A percentile compares a stretch with the other conserved stretches of the same genome.
Conservation (phyloP, 1,140 invertebrate genomes). For the Stratiolaelaps scimitus region DNA sequence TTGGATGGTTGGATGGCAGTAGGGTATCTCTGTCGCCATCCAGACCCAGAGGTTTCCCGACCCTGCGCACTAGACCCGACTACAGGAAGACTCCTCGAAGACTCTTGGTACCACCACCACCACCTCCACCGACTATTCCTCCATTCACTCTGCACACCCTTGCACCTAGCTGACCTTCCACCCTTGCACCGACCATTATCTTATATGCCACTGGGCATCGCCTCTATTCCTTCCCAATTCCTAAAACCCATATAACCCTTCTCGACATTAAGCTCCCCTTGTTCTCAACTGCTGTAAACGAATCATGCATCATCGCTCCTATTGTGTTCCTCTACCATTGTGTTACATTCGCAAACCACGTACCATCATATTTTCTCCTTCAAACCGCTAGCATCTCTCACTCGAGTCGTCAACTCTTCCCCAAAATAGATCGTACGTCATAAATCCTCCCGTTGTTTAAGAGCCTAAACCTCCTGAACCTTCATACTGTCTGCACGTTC, state of each 20-base stretch:
- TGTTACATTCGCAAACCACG: too few species aligned
- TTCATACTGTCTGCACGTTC: too few species aligned
- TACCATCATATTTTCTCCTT: too few species aligned
- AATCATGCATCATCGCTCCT: not conserved
- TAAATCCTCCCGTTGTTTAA: not conserved
- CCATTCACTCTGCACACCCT: not conserved
- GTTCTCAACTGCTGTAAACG: not conserved
- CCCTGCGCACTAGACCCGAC: too few species aligned
- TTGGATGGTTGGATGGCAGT: too few species aligned
- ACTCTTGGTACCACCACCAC: slow-evolving; percentile 5
- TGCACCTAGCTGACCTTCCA: not conserved
- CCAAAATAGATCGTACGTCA: not conserved
- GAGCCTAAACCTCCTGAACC: slow-evolving; percentile 26
- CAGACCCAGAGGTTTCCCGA: too few species aligned
- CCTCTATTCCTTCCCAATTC: too few species aligned
- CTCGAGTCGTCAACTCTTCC: not conserved
- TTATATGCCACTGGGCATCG: too few species aligned
- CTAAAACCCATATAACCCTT: too few species aligned
- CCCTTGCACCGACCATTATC: slow-evolving; percentile 1
- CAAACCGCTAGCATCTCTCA: too few species aligned
- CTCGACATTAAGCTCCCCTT: not conserved
- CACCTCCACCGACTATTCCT: not conserved
- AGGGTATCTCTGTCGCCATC: too few species aligned
- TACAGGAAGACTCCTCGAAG: slow-evolving; percentile 24
- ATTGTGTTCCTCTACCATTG: too few species aligned